Conservation (phyloP, 2,113 vertebrate genomes). For the Corythoichthys haematopterus region DNA sequence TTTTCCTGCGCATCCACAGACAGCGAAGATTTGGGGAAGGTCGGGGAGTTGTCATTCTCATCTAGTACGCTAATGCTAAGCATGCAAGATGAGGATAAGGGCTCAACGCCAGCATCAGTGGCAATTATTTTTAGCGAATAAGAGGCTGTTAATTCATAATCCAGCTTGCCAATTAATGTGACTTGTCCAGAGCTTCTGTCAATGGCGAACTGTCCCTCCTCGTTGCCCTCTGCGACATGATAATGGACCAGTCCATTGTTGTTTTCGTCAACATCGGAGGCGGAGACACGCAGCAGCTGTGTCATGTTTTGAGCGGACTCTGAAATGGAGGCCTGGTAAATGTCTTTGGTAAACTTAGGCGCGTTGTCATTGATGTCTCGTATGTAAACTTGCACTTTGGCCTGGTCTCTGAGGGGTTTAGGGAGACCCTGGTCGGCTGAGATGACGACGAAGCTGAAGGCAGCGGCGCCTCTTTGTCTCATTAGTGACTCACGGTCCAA, state of each 20-base stretch:
- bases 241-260: conserved; percentile 87
- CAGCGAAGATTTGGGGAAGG: conserved; percentile 84
- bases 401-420: conserved; percentile 91
- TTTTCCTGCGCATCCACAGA: conserved; percentile 91
- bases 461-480: conserved; percentile 85
- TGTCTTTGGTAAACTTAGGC: conserved; percentile 91
- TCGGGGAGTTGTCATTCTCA: conserved; percentile 93
- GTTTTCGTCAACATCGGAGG: conserved; percentile 92
- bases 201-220: conserved; percentile 85
- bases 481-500: conserved; percentile 91
- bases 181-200: conserved; percentile 86
- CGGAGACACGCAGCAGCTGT: conserved; percentile 87
- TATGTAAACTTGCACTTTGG: conserved; percentile 90
- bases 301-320: conserved; percentile 88
- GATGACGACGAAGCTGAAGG: conserved; percentile 84
- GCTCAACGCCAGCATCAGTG: conserved; percentile 76
- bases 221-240: conserved; percentile 83
- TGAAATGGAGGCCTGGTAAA: conserved; percentile 92
- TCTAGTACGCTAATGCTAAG: conserved; percentile 87
- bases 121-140: conserved; percentile 90
- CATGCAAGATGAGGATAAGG: conserved; percentile 84
- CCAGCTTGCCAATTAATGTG: conserved; percentile 86
- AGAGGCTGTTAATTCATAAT: conserved; percentile 84
- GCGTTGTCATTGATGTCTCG: conserved; percentile 95
- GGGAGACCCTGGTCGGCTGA: conserved; percentile 92